These are phyloP conservation scores for Quadroppia sp. DNA, from an alignment of 2,888 invertebrate genomes.

Conservation along the genomic window DNA sequence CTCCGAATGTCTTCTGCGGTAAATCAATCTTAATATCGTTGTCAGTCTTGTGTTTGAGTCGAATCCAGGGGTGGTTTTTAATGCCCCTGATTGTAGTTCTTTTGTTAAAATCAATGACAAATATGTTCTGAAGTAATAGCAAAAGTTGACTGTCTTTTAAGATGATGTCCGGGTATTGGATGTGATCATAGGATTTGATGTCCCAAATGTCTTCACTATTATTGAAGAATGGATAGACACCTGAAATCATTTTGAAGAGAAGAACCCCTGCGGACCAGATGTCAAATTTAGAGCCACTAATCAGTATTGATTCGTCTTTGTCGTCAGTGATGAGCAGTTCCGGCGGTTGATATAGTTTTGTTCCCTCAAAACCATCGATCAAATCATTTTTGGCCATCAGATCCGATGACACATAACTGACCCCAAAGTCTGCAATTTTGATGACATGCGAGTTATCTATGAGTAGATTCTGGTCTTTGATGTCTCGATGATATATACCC, in stretches of 20 bases:
- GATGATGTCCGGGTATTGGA: background rate
- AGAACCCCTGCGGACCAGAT: slow-evolving; percentile 24
- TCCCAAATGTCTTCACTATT: background rate
- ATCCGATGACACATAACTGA: background rate
- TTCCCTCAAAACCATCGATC: slow-evolving; percentile 6
- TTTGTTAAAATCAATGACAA: background rate
- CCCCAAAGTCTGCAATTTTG: slow-evolving; percentile 26
- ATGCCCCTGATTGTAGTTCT: slow-evolving; percentile 1
- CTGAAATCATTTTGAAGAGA: background rate
- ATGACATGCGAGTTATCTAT: background rate
- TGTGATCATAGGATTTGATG: background rate
- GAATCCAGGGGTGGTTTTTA: background rate
- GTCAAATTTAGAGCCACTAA: slow-evolving; percentile 22
- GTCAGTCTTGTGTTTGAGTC: background rate
- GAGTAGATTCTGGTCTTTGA: slow-evolving; percentile 13
- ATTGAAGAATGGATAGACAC: background rate
- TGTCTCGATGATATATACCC: slow-evolving; percentile 18
- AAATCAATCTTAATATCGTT: background rate
- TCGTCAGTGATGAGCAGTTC: too few relatives aligned
- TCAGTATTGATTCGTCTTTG: too few relatives aligned
- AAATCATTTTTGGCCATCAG: background rate
- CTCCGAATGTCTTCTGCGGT: background rate
- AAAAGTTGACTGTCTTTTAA: background rate
- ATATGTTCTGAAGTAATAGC: background rate
- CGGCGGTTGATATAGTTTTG: slow-evolving; percentile 12